Evolutionary conservation across 2,888 invertebrate species (phyloP).

Genomic region (Leptinotarsa tumamoca): DNA sequence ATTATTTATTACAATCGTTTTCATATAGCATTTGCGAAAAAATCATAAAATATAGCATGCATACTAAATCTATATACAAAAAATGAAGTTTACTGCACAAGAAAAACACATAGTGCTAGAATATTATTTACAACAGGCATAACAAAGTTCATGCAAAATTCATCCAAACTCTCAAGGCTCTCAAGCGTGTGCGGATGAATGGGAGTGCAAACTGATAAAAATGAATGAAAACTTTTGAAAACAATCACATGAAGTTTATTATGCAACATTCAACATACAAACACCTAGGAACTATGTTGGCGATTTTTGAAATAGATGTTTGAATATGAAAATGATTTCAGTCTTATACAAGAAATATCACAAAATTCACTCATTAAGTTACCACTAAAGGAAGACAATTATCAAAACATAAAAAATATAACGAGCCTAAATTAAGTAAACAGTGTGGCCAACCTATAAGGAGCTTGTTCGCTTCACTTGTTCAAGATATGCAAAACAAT

Average conservation of each 20-base stretch:
- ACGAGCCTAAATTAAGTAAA: slow-evolving; percentile 31
- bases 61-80: slow-evolving; percentile 41
- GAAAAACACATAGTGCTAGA: slow-evolving; percentile 43
- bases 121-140: slow-evolving; percentile 44
- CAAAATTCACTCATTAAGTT: slow-evolving; percentile 50
- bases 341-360: slow-evolving; percentile 53
- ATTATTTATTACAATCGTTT: slow-evolving; percentile 38
- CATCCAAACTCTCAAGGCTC: background rate
- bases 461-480: slow-evolving; percentile 28
- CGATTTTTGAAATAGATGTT: slow-evolving; percentile 39
- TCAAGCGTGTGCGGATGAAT: slow-evolving; percentile 1
- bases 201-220: slow-evolving; percentile 1
- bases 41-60: slow-evolving; percentile 44
- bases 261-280: slow-evolving; percentile 33
- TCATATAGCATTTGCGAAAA: slow-evolving; percentile 29
- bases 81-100: slow-evolving; percentile 33
- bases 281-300: slow-evolving; percentile 33
- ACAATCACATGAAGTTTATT: slow-evolving; percentile 42
- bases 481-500: background rate
- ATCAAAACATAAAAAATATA: slow-evolving; percentile 34
- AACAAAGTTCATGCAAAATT: slow-evolving; percentile 47
- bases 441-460: slow-evolving; percentile 17
- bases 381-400: slow-evolving; percentile 44
- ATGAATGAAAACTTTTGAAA: background rate
- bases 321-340: slow-evolving; percentile 44